Evolutionary conservation across 2,113 vertebrate genomes (phyloP).

Genomic region (Lota lota): DNA sequence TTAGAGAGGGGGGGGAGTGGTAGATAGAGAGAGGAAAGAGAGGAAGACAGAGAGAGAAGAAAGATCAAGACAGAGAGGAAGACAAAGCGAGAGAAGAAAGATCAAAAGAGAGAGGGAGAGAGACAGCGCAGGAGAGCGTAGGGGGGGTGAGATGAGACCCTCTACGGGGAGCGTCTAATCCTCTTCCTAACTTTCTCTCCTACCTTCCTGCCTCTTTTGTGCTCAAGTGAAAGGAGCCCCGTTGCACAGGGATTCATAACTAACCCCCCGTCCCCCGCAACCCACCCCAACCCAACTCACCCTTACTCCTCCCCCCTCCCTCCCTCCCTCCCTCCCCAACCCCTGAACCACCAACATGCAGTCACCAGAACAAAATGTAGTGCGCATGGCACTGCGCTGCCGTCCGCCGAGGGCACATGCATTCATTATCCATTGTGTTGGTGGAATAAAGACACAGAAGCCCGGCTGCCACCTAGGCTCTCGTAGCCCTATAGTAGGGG

Average conservation of each 20-base stretch:
- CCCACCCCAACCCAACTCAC: neutral
- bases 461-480: neutral
- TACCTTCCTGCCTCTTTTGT: neutral
- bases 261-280: no score
- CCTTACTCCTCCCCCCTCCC: constrained; percentile 29
- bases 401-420: constrained; percentile 20
- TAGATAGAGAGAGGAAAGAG: constrained; percentile 42
- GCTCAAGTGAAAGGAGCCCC: no score
- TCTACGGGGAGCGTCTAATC: neutral
- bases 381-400: neutral
- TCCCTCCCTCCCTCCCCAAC: constrained; percentile 15
- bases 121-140: constrained; percentile 19
- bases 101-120: constrained; percentile 32
- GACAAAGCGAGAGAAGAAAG: constrained; percentile 16
- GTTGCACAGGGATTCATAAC: no score
- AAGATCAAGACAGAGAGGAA: neutral
- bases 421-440: constrained; percentile 57
- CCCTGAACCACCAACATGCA: neutral
- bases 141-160: neutral
- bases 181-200: neutral
- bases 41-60: constrained; percentile 18
- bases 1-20: constrained; percentile 32
- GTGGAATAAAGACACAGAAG: constrained; percentile 37
- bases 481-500: neutral
- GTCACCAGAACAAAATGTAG: constrained; percentile 12